phyloP scores from a whole-genome alignment of 2,888 invertebrate genomes.

The Cyclophora albipunctata region DNA sequence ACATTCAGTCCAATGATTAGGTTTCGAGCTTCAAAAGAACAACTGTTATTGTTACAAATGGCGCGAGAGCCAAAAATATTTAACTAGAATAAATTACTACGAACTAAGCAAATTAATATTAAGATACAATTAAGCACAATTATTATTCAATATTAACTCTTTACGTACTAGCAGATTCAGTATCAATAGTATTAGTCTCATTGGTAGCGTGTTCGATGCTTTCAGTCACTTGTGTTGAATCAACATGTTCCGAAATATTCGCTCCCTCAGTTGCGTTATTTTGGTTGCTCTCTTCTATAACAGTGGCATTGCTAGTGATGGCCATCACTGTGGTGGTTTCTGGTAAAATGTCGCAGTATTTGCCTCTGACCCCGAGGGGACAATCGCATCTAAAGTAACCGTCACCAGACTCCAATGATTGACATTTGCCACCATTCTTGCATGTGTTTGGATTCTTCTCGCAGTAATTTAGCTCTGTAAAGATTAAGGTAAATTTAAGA shows the following conservation, averaged over 20 bases:
- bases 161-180: not conserved
- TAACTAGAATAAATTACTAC: no score
- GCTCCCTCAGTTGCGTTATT: slow-evolving; percentile 9
- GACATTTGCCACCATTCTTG: slow-evolving; percentile 87
- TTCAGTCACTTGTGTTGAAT: no score
- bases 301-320: slow-evolving; percentile 22
- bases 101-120: no score
- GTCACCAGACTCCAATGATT: slow-evolving; percentile 84
- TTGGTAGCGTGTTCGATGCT: slow-evolving; percentile 5
- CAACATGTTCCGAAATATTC: no score
- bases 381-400: slow-evolving; percentile 86
- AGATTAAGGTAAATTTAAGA: not conserved
- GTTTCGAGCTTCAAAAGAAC: not conserved
- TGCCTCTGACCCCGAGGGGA: slow-evolving; percentile 83
- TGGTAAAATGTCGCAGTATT: slow-evolving; percentile 80
- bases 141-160: no score
- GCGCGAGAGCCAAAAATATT: no score
- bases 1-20: no score
- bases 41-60: no score
- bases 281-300: slow-evolving; percentile 2
- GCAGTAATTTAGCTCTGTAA: slow-evolving; percentile 87
- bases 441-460: slow-evolving; percentile 84
- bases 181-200: slow-evolving; percentile 6
- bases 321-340: slow-evolving; percentile 35
- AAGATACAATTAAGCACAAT: no score